Conservation (phyloP, 1,140 invertebrate genomes). For the Calycopis cecrops region DNA sequence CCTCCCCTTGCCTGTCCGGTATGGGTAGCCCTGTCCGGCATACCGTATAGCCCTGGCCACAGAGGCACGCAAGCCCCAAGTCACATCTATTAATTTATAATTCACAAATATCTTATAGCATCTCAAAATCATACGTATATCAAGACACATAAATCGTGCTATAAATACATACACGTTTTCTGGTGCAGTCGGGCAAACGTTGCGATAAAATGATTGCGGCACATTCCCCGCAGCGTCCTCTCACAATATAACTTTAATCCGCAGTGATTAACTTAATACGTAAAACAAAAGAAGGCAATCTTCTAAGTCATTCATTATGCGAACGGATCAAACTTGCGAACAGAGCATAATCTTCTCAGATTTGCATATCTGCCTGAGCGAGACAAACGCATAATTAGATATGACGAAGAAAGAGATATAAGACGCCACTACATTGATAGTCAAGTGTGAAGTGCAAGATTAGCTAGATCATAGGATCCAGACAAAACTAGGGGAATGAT, state of each 20-base stretch:
- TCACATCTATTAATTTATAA: no score
- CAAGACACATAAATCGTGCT: no score
- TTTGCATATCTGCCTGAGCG: slow-evolving; percentile 38
- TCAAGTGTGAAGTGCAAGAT: slow-evolving; percentile 1
- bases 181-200: no score
- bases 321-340: slow-evolving; percentile 41
- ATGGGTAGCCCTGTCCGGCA: no score
- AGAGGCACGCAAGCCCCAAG: no score
- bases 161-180: no score
- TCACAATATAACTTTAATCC: slow-evolving; percentile 28
- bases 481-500: no score
- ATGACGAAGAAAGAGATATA: slow-evolving; percentile 24
- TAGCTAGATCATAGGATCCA: not conserved
- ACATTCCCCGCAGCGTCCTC: slow-evolving; percentile 15
- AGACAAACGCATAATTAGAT: slow-evolving; percentile 20
- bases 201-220: not conserved
- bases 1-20: no score
- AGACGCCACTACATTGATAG: slow-evolving; percentile 5
- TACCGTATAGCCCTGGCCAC: no score
- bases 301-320: slow-evolving; percentile 44
- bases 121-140: no score
- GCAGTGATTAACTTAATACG: slow-evolving; percentile 28
- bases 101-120: no score
- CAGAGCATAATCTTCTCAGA: slow-evolving; percentile 28
- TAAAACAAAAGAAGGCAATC: slow-evolving; percentile 37